Percentiles rank a stretch among this genome's conserved stretches.
phyloP scores from a whole-genome alignment of 92 coral and sea anemone genomes.

The Hydrozoanthus gracilis region DNA sequence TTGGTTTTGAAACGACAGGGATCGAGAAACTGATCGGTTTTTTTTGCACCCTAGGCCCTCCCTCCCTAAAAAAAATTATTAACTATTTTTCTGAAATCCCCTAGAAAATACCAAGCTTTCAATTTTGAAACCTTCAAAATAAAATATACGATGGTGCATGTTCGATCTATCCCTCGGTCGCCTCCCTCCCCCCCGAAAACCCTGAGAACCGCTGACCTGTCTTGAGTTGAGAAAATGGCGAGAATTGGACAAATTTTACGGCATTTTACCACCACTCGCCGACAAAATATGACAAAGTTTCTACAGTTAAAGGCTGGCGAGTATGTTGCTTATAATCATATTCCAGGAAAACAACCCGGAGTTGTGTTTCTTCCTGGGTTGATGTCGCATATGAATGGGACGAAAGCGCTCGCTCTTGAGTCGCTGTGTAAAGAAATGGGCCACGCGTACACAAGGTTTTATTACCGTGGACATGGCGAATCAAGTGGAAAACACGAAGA shows the following conservation, averaged over 20 bases:
- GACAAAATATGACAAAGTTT: conserved; percentile 30
- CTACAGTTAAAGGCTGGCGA: conserved; percentile 51
- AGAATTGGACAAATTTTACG: neutral
- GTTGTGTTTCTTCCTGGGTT: conserved; percentile 84
- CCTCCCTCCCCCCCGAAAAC: no score
- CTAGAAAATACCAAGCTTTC: no score
- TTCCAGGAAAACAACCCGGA: conserved; percentile 75
- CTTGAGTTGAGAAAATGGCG: no score
- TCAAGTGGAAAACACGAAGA: conserved; percentile 82
- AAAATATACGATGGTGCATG: no score
- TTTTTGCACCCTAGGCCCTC: no score
- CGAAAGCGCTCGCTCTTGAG: conserved; percentile 81
- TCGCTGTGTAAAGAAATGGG: conserved; percentile 65
- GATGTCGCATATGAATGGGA: conserved; percentile 87
- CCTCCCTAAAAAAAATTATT: no score
- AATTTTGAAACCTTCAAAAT: no score
- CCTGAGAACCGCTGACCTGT: no score
- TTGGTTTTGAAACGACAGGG: no score
- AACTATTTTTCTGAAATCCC: no score
- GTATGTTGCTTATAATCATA: conserved; percentile 69
- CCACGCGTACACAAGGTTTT: conserved; percentile 79
- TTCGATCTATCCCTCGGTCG: no score
- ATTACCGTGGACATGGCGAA: conserved; percentile 83
- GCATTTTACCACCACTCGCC: neutral
- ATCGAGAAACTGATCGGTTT: no score